These are phyloP conservation scores for Reticulitermes lucifugus DNA, from an alignment of 2,888 invertebrate genomes.

Conservation along the genomic window DNA sequence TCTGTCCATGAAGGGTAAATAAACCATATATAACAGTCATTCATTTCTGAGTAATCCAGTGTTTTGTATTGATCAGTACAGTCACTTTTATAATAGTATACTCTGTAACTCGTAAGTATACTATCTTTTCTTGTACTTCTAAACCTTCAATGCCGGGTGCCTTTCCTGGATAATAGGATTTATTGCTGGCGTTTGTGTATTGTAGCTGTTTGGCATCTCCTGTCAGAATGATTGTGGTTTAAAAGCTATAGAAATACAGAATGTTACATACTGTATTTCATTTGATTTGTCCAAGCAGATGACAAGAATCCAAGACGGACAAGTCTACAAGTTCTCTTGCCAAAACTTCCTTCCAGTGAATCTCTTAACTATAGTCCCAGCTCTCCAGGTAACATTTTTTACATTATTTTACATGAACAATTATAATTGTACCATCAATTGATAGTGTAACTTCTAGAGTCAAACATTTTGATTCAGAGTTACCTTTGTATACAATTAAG, in stretches of 20 bases:
- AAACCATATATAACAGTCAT: no score
- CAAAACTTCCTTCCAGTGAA: slow-evolving; percentile 70
- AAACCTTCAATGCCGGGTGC: background rate
- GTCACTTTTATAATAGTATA: no score
- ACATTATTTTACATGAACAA: background rate
- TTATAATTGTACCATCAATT: background rate
- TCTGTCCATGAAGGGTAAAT: no score
- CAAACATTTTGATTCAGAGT: background rate
- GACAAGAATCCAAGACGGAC: slow-evolving; percentile 64
- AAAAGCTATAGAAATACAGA: background rate
- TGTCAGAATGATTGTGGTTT: background rate
- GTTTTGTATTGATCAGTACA: no score
- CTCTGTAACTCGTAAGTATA: no score
- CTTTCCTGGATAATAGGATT: background rate
- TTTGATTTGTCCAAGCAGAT: slow-evolving; percentile 44
- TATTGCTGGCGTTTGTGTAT: background rate
- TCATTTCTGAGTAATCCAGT: no score
- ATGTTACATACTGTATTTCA: slow-evolving; percentile 28
- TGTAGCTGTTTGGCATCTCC: background rate
- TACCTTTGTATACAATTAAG: background rate
- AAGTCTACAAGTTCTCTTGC: slow-evolving; percentile 67
- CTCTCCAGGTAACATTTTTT: slow-evolving; percentile 66
- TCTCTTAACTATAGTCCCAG: slow-evolving; percentile 71
- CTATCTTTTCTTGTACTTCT: no score
- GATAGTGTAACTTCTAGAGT: background rate